These are phyloP conservation scores for Turritopsis rubra DNA, from an alignment of 30 jellyfish, hydroid and myxozoan species.

Conservation along the genomic window DNA sequence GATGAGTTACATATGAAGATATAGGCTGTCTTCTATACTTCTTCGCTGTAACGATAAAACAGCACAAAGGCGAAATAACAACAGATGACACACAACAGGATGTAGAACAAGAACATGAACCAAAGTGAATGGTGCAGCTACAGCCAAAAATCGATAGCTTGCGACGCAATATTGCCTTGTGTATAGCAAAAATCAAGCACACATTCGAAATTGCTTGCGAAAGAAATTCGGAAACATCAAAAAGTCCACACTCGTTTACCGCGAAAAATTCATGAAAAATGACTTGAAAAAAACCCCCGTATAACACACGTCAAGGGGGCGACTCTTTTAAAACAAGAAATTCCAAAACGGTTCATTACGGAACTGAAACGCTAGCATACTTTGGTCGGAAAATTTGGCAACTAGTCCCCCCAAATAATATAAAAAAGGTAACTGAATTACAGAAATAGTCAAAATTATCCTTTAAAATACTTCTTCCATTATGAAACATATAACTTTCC, in stretches of 20 bases:
- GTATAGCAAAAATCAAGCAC: neutral
- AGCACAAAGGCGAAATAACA: neutral
- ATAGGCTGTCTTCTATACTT: neutral
- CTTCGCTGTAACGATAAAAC: neutral
- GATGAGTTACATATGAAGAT: neutral
- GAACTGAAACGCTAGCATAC: no score
- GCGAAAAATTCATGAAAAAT: neutral
- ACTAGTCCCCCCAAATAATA: no score
- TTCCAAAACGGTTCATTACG: no score
- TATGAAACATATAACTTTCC: no score
- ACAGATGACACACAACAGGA: neutral
- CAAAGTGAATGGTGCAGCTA: neutral
- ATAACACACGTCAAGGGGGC: no score
- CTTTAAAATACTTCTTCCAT: no score
- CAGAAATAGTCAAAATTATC: no score
- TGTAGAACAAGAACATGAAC: neutral
- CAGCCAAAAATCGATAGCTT: neutral
- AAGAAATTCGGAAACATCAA: conserved; percentile 2
- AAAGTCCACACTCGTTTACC: neutral
- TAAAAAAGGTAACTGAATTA: no score
- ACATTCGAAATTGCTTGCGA: neutral
- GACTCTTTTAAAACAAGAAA: no score
- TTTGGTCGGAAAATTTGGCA: no score
- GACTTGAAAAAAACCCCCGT: neutral
- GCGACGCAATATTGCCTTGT: conserved; percentile 3